Percentiles rank a stretch among this genome's conserved stretches.
phyloP scores from a whole-genome alignment of 2,888 invertebrate species.

The Drosophila villosipedis region DNA sequence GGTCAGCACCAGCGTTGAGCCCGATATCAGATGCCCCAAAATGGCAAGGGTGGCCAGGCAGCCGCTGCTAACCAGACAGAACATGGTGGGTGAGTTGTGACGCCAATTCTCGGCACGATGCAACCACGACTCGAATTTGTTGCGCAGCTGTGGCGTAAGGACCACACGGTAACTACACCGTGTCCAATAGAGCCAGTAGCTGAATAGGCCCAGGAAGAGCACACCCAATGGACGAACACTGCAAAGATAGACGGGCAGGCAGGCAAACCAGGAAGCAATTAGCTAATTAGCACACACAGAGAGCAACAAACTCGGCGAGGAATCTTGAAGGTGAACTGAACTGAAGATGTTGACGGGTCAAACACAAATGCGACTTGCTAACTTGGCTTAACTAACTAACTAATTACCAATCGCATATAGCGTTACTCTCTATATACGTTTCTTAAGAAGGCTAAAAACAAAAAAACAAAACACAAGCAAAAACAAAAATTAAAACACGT shows the following conservation, averaged over 20 bases:
- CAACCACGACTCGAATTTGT: slow-evolving; percentile 59
- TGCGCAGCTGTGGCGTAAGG: slow-evolving; percentile 77
- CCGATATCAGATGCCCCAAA: slow-evolving; percentile 82
- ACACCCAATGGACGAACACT: slow-evolving; percentile 84
- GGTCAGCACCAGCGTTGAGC: slow-evolving; percentile 79
- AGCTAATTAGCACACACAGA: not conserved
- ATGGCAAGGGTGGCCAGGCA: slow-evolving; percentile 76
- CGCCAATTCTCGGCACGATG: slow-evolving; percentile 69
- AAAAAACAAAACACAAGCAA: not conserved
- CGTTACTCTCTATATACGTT: slow-evolving; percentile 2
- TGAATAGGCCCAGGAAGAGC: slow-evolving; percentile 76
- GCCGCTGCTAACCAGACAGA: slow-evolving; percentile 70
- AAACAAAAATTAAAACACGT: slow-evolving; percentile 41
- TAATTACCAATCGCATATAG: slow-evolving; percentile 17
- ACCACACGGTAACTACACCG: slow-evolving; percentile 78
- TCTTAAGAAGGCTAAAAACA: not conserved
- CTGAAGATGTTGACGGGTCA: slow-evolving; percentile 37
- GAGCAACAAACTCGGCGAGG: not conserved
- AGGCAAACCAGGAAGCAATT: slow-evolving; percentile 8
- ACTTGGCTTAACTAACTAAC: slow-evolving; percentile 1
- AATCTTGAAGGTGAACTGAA: slow-evolving; percentile 22
- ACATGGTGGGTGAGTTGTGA: slow-evolving; percentile 77
- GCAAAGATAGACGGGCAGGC: slow-evolving; percentile 28
- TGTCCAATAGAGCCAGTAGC: slow-evolving; percentile 82
- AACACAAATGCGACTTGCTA: slow-evolving; percentile 46